Conservation (phyloP, 2,797 vertebrate species). For the Esox masquinongy region DNA sequence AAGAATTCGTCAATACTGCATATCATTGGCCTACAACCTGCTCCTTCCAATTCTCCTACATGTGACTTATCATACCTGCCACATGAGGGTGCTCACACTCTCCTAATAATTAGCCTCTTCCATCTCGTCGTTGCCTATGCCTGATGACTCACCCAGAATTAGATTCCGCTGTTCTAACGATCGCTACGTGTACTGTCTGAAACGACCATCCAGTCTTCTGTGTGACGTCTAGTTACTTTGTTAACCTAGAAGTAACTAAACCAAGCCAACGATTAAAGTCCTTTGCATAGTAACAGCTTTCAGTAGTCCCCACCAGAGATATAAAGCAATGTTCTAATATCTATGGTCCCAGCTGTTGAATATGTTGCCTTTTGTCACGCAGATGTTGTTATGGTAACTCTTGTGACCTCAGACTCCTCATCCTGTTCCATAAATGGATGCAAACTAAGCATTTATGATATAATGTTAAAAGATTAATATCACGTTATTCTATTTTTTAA, state of each 20-base stretch:
- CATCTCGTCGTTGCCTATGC: background rate
- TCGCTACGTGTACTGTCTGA: too few relatives aligned
- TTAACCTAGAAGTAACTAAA: slow-evolving; percentile 2
- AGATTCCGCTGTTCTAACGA: too few relatives aligned
- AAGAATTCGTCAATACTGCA: too few relatives aligned
- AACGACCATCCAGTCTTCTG: too few relatives aligned
- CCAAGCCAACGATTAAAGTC: too few relatives aligned
- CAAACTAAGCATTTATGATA: background rate
- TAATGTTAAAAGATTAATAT: background rate
- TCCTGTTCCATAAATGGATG: background rate
- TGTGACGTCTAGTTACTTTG: background rate
- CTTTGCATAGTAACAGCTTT: too few relatives aligned
- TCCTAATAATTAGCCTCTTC: background rate
- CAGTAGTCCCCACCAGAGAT: background rate
- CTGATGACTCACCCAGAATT: too few relatives aligned
- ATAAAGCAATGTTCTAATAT: background rate
- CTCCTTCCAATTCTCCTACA: background rate
- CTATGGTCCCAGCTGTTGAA: background rate
- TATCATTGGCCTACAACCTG: too few relatives aligned
- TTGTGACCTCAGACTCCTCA: background rate
- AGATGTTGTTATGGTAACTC: slow-evolving; percentile 2
- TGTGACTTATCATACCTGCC: slow-evolving; percentile 31
- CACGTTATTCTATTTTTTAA: background rate
- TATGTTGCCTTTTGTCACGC: background rate
- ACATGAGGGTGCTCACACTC: slow-evolving; percentile 46